phyloP scores from a whole-genome alignment of 1,140 invertebrate species.

The Hyposmocoma kahamanoa region DNA sequence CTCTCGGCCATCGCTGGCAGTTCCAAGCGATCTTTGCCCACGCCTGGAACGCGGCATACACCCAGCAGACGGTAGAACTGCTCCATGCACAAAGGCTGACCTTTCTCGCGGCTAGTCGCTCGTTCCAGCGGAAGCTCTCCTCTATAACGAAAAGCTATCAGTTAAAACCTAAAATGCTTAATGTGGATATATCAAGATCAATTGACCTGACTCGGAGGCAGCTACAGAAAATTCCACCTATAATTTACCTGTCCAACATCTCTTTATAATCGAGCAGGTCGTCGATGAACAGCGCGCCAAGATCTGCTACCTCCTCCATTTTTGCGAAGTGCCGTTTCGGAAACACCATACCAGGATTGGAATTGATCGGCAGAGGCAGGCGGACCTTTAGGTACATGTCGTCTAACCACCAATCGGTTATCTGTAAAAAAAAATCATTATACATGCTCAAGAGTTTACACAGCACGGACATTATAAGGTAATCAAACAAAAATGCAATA shows the following conservation, averaged over 20 bases:
- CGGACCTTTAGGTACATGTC: conserved; percentile 97
- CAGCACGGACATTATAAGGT: too few relatives aligned
- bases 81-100: conserved; percentile 96
- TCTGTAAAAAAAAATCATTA: too few relatives aligned
- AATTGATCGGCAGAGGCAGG: conserved; percentile 94
- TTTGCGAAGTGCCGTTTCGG: conserved; percentile 87
- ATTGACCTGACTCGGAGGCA: not conserved
- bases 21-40: conserved; percentile 79
- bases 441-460: too few relatives aligned
- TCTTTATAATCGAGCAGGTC: conserved; percentile 94
- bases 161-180: not conserved
- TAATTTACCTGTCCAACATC: conserved; percentile 84
- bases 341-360: conserved; percentile 97
- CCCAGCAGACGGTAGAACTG: conserved; percentile 96
- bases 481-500: too few relatives aligned
- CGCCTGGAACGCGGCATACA: conserved; percentile 89
- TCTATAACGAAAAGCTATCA: conserved; percentile 62
- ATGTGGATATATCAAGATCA: not conserved
- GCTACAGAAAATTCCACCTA: not conserved
- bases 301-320: conserved; percentile 85
- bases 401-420: conserved; percentile 96
- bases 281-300: conserved; percentile 89
- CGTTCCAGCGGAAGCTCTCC: conserved; percentile 85
- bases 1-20: conserved; percentile 46
- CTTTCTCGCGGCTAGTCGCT: conserved; percentile 89